Percentiles rank a stretch among this genome's conserved stretches.
phyloP scores from a whole-genome alignment of 1,140 invertebrate species.

The Zaprionus capensis region DNA sequence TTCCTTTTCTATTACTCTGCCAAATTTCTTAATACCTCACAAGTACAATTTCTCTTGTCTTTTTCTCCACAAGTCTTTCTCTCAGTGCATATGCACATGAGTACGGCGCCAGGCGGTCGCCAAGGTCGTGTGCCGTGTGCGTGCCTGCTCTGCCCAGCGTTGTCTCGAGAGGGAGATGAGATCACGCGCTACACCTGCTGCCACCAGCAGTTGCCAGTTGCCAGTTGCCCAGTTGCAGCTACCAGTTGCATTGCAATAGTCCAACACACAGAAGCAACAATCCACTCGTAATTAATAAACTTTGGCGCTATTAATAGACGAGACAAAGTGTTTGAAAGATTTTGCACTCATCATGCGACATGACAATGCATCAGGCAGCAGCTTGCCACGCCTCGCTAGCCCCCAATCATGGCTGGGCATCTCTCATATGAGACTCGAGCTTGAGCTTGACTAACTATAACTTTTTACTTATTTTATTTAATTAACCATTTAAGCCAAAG shows the following conservation, averaged over 20 bases:
- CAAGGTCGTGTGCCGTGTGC: constrained; percentile 71
- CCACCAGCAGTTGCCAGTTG: constrained; percentile 32
- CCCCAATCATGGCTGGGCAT: constrained; percentile 27
- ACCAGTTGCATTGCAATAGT: constrained; percentile 71
- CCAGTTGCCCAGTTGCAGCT: constrained; percentile 24
- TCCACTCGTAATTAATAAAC: constrained; percentile 61
- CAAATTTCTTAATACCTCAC: no score
- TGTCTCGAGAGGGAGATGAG: constrained; percentile 59
- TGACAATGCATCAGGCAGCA: constrained; percentile 54
- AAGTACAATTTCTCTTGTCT: no score
- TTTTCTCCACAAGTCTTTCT: not conserved
- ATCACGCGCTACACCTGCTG: constrained; percentile 63
- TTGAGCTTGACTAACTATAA: constrained; percentile 42
- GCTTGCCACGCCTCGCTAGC: constrained; percentile 32
- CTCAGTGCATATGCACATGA: constrained; percentile 13
- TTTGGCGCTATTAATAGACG: constrained; percentile 66
- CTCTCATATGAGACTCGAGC: constrained; percentile 49
- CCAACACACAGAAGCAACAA: constrained; percentile 42
- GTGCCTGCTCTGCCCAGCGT: constrained; percentile 49
- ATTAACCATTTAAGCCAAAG: constrained; percentile 58
- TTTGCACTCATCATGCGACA: constrained; percentile 58
- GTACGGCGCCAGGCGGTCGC: constrained; percentile 14
- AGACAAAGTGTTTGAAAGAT: constrained; percentile 63
- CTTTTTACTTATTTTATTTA: constrained; percentile 74
- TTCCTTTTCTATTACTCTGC: no score